These are phyloP conservation scores for Rhabditoides inermis DNA, from an alignment of 2,888 invertebrate genomes.

Conservation along the genomic window DNA sequence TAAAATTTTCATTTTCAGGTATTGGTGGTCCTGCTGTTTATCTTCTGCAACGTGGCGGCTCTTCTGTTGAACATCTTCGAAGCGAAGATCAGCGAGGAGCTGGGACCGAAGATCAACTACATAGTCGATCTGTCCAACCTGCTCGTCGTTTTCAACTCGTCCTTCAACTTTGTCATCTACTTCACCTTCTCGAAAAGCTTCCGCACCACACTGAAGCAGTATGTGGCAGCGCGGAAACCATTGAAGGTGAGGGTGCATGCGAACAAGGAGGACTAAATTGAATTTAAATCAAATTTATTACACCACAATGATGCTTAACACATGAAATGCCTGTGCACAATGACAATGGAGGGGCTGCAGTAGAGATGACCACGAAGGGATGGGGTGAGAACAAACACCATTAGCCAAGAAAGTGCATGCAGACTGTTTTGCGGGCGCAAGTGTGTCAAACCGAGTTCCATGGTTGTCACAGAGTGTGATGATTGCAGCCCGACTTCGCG, in stretches of 20 bases:
- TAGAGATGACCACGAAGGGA: conserved; percentile 19
- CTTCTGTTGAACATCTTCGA: conserved; percentile 50
- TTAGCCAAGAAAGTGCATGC: too few relatives aligned
- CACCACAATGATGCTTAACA: too few relatives aligned
- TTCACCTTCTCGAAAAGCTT: conserved; percentile 46
- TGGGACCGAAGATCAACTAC: conserved; percentile 45
- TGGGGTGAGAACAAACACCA: too few relatives aligned
- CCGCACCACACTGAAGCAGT: conserved; percentile 33
- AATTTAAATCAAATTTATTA: too few relatives aligned
- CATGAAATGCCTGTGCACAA: too few relatives aligned
- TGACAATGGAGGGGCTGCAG: conserved; percentile 22
- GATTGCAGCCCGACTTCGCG: too few relatives aligned
- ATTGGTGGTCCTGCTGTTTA: conserved; percentile 50
- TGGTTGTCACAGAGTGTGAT: too few relatives aligned
- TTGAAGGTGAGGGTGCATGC: conserved; percentile 16
- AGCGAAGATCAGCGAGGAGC: conserved; percentile 23
- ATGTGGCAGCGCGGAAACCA: conserved; percentile 21
- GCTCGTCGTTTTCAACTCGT: conserved; percentile 50
- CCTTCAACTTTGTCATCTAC: conserved; percentile 51
- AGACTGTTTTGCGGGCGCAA: too few relatives aligned
- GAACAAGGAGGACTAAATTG: conserved; percentile 14
- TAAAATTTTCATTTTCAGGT: conserved; percentile 19
- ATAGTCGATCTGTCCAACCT: conserved; percentile 50
- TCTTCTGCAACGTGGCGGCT: conserved; percentile 49
- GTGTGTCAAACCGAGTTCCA: too few relatives aligned